These are phyloP conservation scores for Octonoba sinensis DNA, from an alignment of 2,888 invertebrate species.

Conservation along the genomic window DNA sequence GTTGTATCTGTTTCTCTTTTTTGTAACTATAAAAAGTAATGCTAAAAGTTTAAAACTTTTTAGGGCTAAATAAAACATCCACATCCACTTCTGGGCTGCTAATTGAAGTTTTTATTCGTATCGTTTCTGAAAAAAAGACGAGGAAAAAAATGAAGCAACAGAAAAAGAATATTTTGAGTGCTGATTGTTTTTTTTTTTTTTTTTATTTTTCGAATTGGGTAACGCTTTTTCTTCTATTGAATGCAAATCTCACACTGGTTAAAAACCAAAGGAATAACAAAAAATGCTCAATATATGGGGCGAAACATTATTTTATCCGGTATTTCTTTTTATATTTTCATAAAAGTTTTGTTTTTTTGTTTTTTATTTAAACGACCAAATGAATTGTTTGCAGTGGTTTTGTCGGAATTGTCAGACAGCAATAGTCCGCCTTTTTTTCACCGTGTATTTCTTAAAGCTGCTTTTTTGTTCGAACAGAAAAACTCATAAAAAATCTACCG, in stretches of 20 bases:
- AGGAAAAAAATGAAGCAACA: constrained; percentile 4
- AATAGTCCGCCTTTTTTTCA: constrained; percentile 39
- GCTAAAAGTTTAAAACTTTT: constrained; percentile 39
- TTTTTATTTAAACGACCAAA: constrained; percentile 18
- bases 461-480: not conserved
- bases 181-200: not conserved
- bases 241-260: constrained; percentile 57
- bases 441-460: constrained; percentile 5
- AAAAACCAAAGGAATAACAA: constrained; percentile 52
- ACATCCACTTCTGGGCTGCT: constrained; percentile 42
- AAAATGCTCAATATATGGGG: constrained; percentile 34
- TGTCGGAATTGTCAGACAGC: constrained; percentile 61
- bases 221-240: constrained; percentile 49
- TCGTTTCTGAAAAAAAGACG: not conserved
- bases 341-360: not conserved
- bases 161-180: constrained; percentile 12
- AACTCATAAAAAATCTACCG: not conserved
- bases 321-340: constrained; percentile 14
- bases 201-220: constrained; percentile 28
- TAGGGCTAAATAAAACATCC: constrained; percentile 38
- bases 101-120: constrained; percentile 58
- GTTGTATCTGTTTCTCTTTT: too few species aligned
- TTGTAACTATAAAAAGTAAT: not conserved
- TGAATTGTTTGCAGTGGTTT: constrained; percentile 63
- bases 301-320: constrained; percentile 27